Evolutionary conservation across 2,113 vertebrate genomes (phyloP), one percentile per base, ranked within the genome.

Genomic region (Seriola dumerili): DNA sequence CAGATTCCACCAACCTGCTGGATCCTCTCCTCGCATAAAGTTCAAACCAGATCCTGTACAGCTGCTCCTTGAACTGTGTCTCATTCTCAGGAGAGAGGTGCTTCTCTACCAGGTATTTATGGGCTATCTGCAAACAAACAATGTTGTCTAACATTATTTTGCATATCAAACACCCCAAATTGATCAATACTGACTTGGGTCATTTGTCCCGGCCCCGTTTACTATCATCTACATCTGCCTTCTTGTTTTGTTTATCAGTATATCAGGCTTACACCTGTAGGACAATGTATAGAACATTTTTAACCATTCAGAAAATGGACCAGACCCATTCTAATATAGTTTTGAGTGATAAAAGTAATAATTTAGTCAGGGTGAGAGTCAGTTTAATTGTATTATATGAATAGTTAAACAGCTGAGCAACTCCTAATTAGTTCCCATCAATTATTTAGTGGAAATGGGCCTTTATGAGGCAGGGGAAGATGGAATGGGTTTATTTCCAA

Each of bases 21-120:
- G 95, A 94, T 36, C 95, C 95, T 89, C 81, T 93, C 76, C 95
- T 94, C 2, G 95, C 90, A 29, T 96, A 96, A 10, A 96, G 94
- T 62, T 96, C 94, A 89, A 96, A 96, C 96, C 96, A 96, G 86
- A 96, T 96, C 80, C 83, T 91, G 89, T 96, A 95, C 54, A 96
- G 92, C 89, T 96, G 96, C 83, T 94, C 66, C 76, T 96, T 96
- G 85, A 96, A 96, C 40, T 83, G 34, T 5, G 88, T 81, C 1
- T 84, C 68, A 44, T 95, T 88, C 44, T 85, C 23, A 3, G 95
- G 94, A 13, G 95, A 96, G 13, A 95, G 93, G 2, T 91, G 23
- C 85, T 96, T 96, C 84, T 93, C 68, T 21, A 92, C 94, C 50
- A 96, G 92, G 84, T 96, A 95, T 84, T 91, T 94, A 84, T 96